Percentiles rank a stretch among this genome's conserved stretches.
Conservation (phyloP, 35 echinoderm and acorn worm genomes). For the Patiria miniata region DNA sequence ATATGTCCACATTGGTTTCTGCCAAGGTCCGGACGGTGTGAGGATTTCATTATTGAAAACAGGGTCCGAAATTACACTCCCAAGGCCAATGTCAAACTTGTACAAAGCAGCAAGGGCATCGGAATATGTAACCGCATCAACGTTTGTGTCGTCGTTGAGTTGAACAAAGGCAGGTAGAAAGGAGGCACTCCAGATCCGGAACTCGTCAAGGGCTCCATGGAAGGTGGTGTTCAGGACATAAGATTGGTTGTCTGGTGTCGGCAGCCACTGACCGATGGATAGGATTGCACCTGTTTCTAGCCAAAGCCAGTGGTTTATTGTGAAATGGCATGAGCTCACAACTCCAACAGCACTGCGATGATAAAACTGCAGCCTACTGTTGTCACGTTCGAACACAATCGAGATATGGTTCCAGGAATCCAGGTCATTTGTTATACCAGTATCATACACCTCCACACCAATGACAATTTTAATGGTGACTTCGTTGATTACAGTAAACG, state of each 20-base stretch:
- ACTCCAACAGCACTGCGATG: conserved; percentile 35
- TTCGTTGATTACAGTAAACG: conserved; percentile 65
- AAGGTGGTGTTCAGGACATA: conserved; percentile 56
- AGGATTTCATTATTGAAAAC: conserved; percentile 50
- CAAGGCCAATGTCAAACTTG: conserved; percentile 65
- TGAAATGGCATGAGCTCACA: conserved; percentile 27
- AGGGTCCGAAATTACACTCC: conserved; percentile 28
- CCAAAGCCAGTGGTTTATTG: background rate
- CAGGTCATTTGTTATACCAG: conserved; percentile 47
- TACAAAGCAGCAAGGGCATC: conserved; percentile 36
- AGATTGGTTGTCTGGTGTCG: conserved; percentile 37
- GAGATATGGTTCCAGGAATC: conserved; percentile 70
- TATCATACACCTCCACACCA: conserved; percentile 52
- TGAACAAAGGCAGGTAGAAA: conserved; percentile 72
- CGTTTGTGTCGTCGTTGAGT: conserved; percentile 33
- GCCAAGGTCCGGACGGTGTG: conserved; percentile 67
- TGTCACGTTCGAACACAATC: conserved; percentile 23
- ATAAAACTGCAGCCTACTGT: conserved; percentile 49
- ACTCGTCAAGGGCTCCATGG: conserved; percentile 68
- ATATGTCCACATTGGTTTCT: conserved; percentile 49
- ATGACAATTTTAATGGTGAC: conserved; percentile 44
- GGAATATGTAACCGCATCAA: conserved; percentile 36
- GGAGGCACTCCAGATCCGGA: conserved; percentile 69
- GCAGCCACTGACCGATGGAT: conserved; percentile 78
- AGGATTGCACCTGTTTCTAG: conserved; percentile 45